These are phyloP conservation scores for Netelia inedita DNA, from an alignment of 2,888 invertebrate species.

Conservation along the genomic window DNA sequence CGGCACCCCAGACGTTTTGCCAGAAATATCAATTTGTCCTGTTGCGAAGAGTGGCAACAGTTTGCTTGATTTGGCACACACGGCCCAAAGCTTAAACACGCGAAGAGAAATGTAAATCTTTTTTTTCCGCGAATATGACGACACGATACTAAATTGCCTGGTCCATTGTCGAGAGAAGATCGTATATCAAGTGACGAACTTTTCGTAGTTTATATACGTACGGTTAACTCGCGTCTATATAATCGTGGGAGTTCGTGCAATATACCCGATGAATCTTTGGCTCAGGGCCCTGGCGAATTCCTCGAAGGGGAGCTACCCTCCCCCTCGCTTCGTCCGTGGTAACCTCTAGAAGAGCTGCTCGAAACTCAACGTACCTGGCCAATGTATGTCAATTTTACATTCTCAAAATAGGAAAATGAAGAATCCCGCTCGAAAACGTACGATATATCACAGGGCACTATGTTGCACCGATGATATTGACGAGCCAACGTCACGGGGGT, in stretches of 20 bases:
- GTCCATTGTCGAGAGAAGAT: slow-evolving; percentile 51
- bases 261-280: slow-evolving; percentile 27
- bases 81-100: slow-evolving; percentile 49
- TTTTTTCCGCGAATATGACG: slow-evolving; percentile 38
- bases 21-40: slow-evolving; percentile 80
- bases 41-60: slow-evolving; percentile 77
- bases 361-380: slow-evolving; percentile 26
- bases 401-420: not conserved
- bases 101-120: slow-evolving; percentile 49
- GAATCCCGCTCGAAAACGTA: slow-evolving; percentile 12
- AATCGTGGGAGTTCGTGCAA: slow-evolving; percentile 20
- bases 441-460: not conserved
- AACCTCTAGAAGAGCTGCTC: slow-evolving; percentile 20
- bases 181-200: slow-evolving; percentile 53
- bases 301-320: slow-evolving; percentile 17
- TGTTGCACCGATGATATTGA: slow-evolving; percentile 41
- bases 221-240: slow-evolving; percentile 29
- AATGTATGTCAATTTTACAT: slow-evolving; percentile 22
- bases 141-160: slow-evolving; percentile 58
- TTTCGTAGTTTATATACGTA: slow-evolving; percentile 32
- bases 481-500: slow-evolving; percentile 33
- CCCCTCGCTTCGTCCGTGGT: not conserved
- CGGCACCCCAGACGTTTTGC: slow-evolving; percentile 63
- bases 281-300: slow-evolving; percentile 36
- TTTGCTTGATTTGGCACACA: slow-evolving; percentile 79